Evolutionary conservation across 2,888 invertebrate species (phyloP), one percentile per base, ranked within the genome.

Genomic region (Lepidochitona cinerea): DNA sequence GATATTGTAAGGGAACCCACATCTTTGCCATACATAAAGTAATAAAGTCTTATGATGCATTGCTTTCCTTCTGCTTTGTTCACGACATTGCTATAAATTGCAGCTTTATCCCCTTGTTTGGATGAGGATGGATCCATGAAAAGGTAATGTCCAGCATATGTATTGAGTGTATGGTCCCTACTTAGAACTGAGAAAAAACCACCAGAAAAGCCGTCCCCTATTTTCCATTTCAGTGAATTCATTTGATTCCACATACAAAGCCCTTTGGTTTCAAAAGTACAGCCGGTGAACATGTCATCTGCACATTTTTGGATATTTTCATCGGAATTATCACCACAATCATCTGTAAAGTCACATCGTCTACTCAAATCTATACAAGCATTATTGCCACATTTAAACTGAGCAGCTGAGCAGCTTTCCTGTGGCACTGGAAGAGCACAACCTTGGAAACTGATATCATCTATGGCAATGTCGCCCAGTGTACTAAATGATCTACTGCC

Each of bases 181-280:
- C 81, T 78, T 14, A 89, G 90, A 12, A 89, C 89, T 26, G 88
- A 89, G 7, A 75, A 75, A 4, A 76, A 18, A 7, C 85, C 78
- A 29, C 75, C 74, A 7, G 86, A 86, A n/a, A 77, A 79, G 5
- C 88, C 88, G n/a, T 83, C 74, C 7, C 75, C 78, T 69, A 84
- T 78, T 32, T 75, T 83, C 89, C 89, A 90, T 69, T 90, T 86
- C 79, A 89, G 87, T 68, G 88, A 83, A 78, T 89, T 90, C 68
- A 37, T 75, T 68, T 87, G 87, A 0, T 32, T 75, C 37, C 86
- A 75, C 33, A 79, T 75, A 9, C 82, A 82, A 14, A 87, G 79
- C 37, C 84, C 70, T 35, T 82, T 83, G 37, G 66, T 68, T 75
- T 87, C 88, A 78, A 87, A 88, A 73, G 83, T 79, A 68, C 76